phyloP scores from a whole-genome alignment of 2,888 invertebrate genomes.

The Melinopterus prodromus region DNA sequence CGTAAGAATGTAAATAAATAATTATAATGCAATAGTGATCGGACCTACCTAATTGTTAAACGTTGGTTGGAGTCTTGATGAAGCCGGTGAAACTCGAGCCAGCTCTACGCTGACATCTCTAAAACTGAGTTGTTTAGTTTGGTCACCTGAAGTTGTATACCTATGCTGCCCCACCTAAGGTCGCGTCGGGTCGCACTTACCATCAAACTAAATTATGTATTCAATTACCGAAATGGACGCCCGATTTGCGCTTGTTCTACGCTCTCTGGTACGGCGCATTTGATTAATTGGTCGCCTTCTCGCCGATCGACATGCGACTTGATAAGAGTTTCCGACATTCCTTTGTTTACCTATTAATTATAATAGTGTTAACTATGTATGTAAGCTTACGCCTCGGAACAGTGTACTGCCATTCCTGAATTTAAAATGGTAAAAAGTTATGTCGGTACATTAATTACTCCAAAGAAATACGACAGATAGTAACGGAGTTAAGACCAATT shows the following conservation, averaged over 20 bases:
- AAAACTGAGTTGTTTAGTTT: conserved; percentile 4
- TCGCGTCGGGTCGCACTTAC: background rate
- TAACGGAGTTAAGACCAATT: no score
- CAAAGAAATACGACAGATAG: no score
- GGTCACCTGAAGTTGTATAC: background rate
- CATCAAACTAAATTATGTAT: background rate
- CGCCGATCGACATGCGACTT: background rate
- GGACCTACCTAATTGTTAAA: background rate
- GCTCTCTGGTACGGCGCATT: background rate
- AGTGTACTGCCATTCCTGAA: background rate
- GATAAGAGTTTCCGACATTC: background rate
- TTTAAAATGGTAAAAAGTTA: no score
- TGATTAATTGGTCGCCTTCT: background rate
- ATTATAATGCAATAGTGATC: background rate
- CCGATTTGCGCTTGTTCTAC: background rate
- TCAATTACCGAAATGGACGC: background rate
- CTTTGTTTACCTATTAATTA: background rate
- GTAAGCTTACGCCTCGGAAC: no score
- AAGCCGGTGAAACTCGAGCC: background rate
- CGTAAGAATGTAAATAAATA: background rate
- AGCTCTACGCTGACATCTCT: background rate
- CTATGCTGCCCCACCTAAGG: background rate
- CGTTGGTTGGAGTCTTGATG: background rate
- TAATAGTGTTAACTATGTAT: background rate
- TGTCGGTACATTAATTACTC: no score